phyloP scores from a whole-genome alignment of 1,140 invertebrate genomes.

The Drosophila persimilis region DNA sequence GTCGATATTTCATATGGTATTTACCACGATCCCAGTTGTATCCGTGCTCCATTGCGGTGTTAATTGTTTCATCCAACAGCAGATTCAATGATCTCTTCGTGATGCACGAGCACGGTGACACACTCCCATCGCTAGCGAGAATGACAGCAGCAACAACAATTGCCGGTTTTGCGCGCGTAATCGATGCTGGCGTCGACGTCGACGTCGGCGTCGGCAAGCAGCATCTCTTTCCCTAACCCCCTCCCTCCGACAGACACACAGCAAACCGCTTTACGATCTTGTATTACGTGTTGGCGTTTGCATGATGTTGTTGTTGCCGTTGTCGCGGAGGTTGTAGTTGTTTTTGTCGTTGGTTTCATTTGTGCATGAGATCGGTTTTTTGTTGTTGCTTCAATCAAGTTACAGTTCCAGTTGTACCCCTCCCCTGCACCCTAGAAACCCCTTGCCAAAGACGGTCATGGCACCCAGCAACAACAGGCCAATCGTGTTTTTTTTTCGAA shows the following conservation, averaged over 20 bases:
- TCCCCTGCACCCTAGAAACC: not conserved
- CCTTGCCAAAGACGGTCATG: conserved; percentile 22
- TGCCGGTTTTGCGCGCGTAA: conserved; percentile 66
- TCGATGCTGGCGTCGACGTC: conserved; percentile 39
- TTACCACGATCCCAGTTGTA: no score
- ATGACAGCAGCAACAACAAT: conserved; percentile 14
- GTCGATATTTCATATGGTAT: no score
- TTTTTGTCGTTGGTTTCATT: conserved; percentile 63
- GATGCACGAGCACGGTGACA: not conserved
- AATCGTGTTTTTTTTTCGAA: conserved; percentile 40
- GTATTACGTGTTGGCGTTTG: conserved; percentile 75
- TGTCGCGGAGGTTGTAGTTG: conserved; percentile 32
- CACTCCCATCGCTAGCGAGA: conserved; percentile 2
- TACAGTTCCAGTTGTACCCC: conserved; percentile 51
- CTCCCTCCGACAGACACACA: conserved; percentile 5
- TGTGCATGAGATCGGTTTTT: conserved; percentile 54
- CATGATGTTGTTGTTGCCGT: conserved; percentile 30
- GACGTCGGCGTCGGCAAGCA: conserved; percentile 17
- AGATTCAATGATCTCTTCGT: no score
- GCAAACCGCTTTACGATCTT: conserved; percentile 45
- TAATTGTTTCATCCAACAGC: no score
- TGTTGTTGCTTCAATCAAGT: conserved; percentile 60
- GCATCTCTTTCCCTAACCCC: conserved; percentile 6
- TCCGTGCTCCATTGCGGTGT: no score
- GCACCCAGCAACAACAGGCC: conserved; percentile 73